Evolutionary conservation across 2,888 invertebrate species (phyloP).

Genomic region (Heliconius erato): DNA sequence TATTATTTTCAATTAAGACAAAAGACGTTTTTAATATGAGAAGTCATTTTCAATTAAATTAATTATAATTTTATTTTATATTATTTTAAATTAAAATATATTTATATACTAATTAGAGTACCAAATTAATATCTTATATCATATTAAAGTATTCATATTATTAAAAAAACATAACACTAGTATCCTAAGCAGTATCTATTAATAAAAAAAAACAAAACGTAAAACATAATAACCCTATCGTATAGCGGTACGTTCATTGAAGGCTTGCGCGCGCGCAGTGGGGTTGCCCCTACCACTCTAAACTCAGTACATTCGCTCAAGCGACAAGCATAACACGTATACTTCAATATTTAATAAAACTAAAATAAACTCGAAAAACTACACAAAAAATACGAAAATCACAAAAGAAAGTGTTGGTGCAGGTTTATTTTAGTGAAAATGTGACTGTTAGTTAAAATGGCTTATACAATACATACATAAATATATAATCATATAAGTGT

Average conservation of each 20-base stretch:
- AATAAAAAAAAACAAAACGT: background rate
- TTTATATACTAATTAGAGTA: background rate
- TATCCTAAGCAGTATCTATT: background rate
- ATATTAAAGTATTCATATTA: background rate
- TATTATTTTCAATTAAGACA: background rate
- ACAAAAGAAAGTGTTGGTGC: background rate
- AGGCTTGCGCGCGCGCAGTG: slow-evolving; percentile 70
- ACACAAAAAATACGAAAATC: background rate
- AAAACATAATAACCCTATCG: slow-evolving; percentile 1
- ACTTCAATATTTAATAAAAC: slow-evolving; percentile 56
- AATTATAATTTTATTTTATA: background rate
- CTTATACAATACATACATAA: slow-evolving; percentile 53
- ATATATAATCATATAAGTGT: slow-evolving; percentile 60
- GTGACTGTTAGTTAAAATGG: slow-evolving; percentile 80
- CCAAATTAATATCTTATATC: background rate
- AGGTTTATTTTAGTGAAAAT: slow-evolving; percentile 65
- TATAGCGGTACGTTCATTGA: slow-evolving; percentile 62
- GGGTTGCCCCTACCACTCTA: slow-evolving; percentile 63
- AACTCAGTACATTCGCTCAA: slow-evolving; percentile 71
- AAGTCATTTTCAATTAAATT: background rate
- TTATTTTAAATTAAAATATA: background rate
- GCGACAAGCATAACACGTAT: slow-evolving; percentile 66
- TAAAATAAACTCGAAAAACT: slow-evolving; percentile 63
- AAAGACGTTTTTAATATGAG: background rate
- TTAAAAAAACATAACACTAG: background rate